Evolutionary conservation across 2,113 vertebrate genomes (phyloP), one percentile per base, ranked within the genome.

Genomic region (Anolis carolinensis): DNA sequence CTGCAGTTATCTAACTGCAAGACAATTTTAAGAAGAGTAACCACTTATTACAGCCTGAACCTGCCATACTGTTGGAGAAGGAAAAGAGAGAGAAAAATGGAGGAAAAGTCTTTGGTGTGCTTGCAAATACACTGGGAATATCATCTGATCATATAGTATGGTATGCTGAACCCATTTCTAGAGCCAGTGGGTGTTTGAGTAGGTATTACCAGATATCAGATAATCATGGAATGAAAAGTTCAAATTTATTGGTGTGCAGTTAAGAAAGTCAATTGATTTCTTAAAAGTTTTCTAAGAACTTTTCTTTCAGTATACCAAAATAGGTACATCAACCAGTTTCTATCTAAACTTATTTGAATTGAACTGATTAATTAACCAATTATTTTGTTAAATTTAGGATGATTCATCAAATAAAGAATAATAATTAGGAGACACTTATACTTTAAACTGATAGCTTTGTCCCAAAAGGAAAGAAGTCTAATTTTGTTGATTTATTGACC

Each of bases 401-500:
- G 55, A 81, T 86, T 86, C 73, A 81, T 81, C 67, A 86, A 59
- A 59, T 30, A 23, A 32, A 74, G 63, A 71, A 63, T 21, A 48
- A 63, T 63, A 50, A 50, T 80, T 68, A 34, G 55, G 59, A 63
- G 32, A 52, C 30, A 78, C 25, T 62, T 86, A 7, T 55, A 78
- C 32, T 13, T 79, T 68, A 73, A 83, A 72, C 44, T 44, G 44
- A 79, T 83, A 25, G 44, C 75, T 91, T 83, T 5, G 73, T 48
- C 87, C 34, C 83, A 7, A 36, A 62, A 7, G 10, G 84, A 20
- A 36, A 20, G 1, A 87, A 93, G 52, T 50, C 5, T 70, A 48
- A 3, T 44, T 87, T 21, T 3, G 13, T 65, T 86, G 78, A 86
- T 86, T 67, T 84, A 81, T 86, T 71, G 62, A 30, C 85, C 48